Evolutionary conservation across 2,888 invertebrate species (phyloP).

Genomic region (Molanna angustata): DNA sequence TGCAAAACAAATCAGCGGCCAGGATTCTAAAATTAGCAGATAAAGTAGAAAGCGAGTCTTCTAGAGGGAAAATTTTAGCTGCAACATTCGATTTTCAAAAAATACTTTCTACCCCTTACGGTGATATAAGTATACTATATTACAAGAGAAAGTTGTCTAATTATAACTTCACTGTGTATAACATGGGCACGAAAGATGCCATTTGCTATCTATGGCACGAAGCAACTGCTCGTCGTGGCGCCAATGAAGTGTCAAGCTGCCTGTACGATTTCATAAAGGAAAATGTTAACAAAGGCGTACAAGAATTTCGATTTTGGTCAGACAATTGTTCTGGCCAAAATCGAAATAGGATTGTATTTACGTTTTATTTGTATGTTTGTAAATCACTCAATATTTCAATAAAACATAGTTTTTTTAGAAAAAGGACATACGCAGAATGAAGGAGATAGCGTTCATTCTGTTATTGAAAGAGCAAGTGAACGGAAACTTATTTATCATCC

Average conservation of each 20-base stretch:
- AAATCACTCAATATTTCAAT: neutral
- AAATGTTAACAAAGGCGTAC: neutral
- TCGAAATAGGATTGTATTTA: neutral
- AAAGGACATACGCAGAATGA: neutral
- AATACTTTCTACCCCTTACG: neutral
- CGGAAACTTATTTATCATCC: neutral
- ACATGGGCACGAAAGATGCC: neutral
- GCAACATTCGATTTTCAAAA: slow-evolving; percentile 1
- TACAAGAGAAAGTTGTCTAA: neutral
- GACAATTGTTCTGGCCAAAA: slow-evolving; percentile 4
- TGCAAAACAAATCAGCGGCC: neutral
- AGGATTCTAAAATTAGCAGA: neutral
- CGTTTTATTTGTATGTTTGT: neutral
- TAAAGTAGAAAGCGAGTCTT: neutral
- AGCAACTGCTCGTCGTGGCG: neutral
- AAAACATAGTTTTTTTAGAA: slow-evolving; percentile 2
- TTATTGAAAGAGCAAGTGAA: neutral
- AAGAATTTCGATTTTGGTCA: slow-evolving; percentile 1
- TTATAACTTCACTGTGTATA: neutral
- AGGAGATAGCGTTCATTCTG: slow-evolving; percentile 1
- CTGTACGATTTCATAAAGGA: neutral
- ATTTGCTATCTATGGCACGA: neutral
- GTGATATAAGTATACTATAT: neutral
- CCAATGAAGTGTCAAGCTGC: neutral
- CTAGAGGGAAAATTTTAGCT: neutral